Conservation (phyloP, 2,888 invertebrate genomes). For the Syrphus vitripennis region DNA sequence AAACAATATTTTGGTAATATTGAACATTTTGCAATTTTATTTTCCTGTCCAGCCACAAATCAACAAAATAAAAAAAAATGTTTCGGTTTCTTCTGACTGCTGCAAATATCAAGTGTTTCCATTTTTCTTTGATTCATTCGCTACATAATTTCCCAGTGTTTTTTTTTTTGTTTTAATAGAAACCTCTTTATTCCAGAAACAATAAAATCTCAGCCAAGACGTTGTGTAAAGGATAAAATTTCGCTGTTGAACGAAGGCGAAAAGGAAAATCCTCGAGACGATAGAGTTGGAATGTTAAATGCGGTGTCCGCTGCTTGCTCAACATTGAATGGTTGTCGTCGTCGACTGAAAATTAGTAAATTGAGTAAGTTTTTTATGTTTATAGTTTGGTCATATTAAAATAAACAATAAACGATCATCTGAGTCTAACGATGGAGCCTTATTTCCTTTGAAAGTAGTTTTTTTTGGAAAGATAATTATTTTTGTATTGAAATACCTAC, state of each 20-base stretch:
- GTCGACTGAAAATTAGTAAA: slow-evolving; percentile 71
- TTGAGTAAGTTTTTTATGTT: slow-evolving; percentile 49
- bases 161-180: slow-evolving; percentile 3
- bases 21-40: slow-evolving; percentile 39
- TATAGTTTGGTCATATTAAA: not conserved
- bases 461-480: not conserved
- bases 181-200: slow-evolving; percentile 49
- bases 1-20: slow-evolving; percentile 22
- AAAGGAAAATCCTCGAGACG: slow-evolving; percentile 63
- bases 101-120: slow-evolving; percentile 38
- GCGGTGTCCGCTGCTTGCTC: slow-evolving; percentile 79
- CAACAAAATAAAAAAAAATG: slow-evolving; percentile 25
- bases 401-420: not conserved
- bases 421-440: not conserved
- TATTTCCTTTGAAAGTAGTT: not conserved
- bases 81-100: not conserved
- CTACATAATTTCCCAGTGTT: not conserved
- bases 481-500: too few relatives aligned
- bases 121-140: slow-evolving; percentile 11
- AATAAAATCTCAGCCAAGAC: slow-evolving; percentile 14
- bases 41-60: not conserved
- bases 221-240: slow-evolving; percentile 33
- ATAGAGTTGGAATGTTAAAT: slow-evolving; percentile 81
- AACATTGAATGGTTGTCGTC: slow-evolving; percentile 78
- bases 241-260: slow-evolving; percentile 72